phyloP scores from a whole-genome alignment of 2,113 vertebrate species.

The Pontoporia blainvillei region DNA sequence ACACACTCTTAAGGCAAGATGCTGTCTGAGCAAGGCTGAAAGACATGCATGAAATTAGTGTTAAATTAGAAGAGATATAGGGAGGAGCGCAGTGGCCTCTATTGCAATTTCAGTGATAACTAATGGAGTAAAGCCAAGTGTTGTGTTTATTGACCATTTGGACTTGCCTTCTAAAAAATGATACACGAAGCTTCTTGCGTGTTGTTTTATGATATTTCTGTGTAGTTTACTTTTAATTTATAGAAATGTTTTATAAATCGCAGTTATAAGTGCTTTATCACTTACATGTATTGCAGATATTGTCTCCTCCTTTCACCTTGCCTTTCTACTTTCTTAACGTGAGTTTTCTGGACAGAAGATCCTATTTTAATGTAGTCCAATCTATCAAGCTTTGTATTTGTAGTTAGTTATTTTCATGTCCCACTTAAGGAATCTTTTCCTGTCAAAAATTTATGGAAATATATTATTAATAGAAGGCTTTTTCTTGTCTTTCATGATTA shows the following conservation, averaged over 20 bases:
- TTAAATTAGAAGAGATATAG: neutral
- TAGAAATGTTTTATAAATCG: neutral
- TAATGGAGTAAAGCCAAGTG: neutral
- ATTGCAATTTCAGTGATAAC: neutral
- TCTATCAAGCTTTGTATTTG: neutral
- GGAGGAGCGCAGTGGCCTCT: neutral
- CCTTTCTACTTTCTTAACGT: neutral
- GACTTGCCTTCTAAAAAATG: neutral
- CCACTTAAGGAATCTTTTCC: neutral
- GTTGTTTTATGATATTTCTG: neutral
- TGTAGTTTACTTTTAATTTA: neutral
- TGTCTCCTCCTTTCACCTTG: neutral
- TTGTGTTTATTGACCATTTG: neutral
- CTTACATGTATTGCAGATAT: neutral
- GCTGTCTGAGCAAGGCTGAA: neutral
- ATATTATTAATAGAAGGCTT: neutral
- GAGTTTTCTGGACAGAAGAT: neutral
- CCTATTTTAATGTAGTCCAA: neutral
- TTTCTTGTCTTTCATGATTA: neutral
- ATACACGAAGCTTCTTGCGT: neutral
- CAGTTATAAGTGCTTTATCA: neutral
- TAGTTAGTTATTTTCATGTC: neutral
- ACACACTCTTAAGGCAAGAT: neutral
- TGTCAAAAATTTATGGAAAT: neutral
- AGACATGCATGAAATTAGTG: neutral